Conservation (phyloP, 1,140 invertebrate species). For the Agrilus planipennis region DNA sequence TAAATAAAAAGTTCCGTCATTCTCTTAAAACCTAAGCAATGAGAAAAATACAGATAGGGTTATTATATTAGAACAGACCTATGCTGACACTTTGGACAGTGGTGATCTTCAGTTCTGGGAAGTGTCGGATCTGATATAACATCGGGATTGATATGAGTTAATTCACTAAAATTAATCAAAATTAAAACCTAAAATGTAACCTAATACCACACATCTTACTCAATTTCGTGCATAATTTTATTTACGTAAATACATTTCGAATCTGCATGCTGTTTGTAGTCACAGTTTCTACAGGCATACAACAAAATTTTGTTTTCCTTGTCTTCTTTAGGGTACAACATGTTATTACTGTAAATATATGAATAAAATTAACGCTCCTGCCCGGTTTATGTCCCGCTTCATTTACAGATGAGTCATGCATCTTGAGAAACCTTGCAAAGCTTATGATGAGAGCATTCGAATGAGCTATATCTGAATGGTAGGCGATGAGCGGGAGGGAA, state of each 20-base stretch:
- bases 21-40: neutral
- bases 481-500: too few relatives aligned
- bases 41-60: constrained; percentile 7
- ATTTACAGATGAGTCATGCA: too few relatives aligned
- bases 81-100: constrained; percentile 91
- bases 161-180: constrained; percentile 51
- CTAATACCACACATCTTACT: constrained; percentile 51
- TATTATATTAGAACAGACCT: constrained; percentile 72
- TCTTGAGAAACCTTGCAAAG: too few relatives aligned
- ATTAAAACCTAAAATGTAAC: constrained; percentile 5
- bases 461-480: too few relatives aligned
- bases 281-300: constrained; percentile 96
- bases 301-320: constrained; percentile 92
- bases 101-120: constrained; percentile 95
- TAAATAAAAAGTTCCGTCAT: constrained; percentile 4
- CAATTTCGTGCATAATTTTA: constrained; percentile 99
- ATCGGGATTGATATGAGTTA: constrained; percentile 96
- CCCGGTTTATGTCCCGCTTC: too few relatives aligned
- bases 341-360: constrained; percentile 99
- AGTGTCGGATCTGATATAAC: constrained; percentile 97
- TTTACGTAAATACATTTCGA: constrained; percentile 99
- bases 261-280: constrained; percentile 90
- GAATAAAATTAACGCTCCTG: too few relatives aligned
- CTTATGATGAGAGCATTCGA: too few relatives aligned
- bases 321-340: constrained; percentile 98